Conservation (phyloP, 2,888 invertebrate genomes). For the Tenthredo notha region DNA sequence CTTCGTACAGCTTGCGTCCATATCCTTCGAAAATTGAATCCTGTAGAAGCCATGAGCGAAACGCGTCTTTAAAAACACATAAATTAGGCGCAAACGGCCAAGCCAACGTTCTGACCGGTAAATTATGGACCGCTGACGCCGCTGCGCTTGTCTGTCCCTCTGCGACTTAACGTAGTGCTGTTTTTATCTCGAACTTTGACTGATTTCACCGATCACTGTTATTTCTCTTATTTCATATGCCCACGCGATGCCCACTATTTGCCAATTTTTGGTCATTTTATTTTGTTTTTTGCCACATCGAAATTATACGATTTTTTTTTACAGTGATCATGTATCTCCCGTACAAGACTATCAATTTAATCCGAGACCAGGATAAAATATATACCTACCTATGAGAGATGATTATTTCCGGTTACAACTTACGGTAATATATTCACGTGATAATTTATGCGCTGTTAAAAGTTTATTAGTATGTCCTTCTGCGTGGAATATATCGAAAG, state of each 20-base stretch:
- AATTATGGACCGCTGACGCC: conserved; percentile 75
- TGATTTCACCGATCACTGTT: conserved; percentile 22
- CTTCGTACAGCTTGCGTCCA: conserved; percentile 52
- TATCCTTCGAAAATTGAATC: conserved; percentile 72
- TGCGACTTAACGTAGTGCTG: conserved; percentile 14
- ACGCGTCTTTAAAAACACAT: conserved; percentile 76
- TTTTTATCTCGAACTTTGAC: conserved; percentile 40
- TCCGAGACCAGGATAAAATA: background rate
- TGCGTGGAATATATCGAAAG: background rate
- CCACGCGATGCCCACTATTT: background rate
- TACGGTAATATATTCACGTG: conserved; percentile 21
- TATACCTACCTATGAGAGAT: conserved; percentile 29
- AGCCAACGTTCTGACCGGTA: conserved; percentile 73
- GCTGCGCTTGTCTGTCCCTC: conserved; percentile 58
- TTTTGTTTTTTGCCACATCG: background rate
- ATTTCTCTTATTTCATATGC: background rate
- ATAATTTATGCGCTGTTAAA: conserved; percentile 51
- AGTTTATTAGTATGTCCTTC: conserved; percentile 31
- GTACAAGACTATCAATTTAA: conserved; percentile 43
- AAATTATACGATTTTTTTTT: background rate
- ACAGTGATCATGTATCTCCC: background rate
- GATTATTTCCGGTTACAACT: conserved; percentile 40
- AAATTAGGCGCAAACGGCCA: conserved; percentile 76
- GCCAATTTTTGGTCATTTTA: background rate
- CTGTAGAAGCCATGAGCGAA: conserved; percentile 68